Base-by-base conservation (phyloP, 2,797 vertebrate species). In the Siniperca obscura region DNA sequence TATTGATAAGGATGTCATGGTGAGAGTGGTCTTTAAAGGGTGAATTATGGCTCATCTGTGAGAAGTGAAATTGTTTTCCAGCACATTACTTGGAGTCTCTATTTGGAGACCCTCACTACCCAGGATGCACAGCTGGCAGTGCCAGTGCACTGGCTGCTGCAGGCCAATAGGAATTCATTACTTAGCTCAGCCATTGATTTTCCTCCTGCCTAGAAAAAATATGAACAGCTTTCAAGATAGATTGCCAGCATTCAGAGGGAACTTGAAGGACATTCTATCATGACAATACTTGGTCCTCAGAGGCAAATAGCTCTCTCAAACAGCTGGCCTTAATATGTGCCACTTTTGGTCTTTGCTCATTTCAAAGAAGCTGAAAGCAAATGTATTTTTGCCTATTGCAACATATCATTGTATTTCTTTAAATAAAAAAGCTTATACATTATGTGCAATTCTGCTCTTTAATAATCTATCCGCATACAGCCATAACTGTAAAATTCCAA, bases 141-240 rank as follows among this genome's bases (percentile, higher is more conserved):
- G 76, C 79, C 80, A 80, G 70, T 62, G 67, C 46, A 59, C 74
- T 77, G 30, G 13, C 76, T 68, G 82, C 89, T 78, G 66, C 60
- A 56, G 89, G 88, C 85, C 76, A 78, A 77, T 82, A 81, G 78
- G 86, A 86, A 87, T 90, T 86, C 88, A 90, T 92, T 91, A 91
- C 86, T 91, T 86, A 82, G 80, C 77, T 86, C 66, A 85, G 80
- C 82, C 86, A 93, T 91, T 88, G 90, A 94, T 93, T 93, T 88
- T 80, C 75, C 73, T 70, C 71, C 73, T 70, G 81, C 76, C 79
- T 74, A 7, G 55, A 71, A 86, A 89, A 86, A 90, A 82, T 84
- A 86, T 76, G 78, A 91, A 77, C 82, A 81, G 82, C 79, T 89
- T 87, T 91, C 81, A 76, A 79, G 87, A 87, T 70, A 73, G 81